phyloP scores from a whole-genome alignment of 2,888 invertebrate species.

The Caenorhabditis sinica region DNA sequence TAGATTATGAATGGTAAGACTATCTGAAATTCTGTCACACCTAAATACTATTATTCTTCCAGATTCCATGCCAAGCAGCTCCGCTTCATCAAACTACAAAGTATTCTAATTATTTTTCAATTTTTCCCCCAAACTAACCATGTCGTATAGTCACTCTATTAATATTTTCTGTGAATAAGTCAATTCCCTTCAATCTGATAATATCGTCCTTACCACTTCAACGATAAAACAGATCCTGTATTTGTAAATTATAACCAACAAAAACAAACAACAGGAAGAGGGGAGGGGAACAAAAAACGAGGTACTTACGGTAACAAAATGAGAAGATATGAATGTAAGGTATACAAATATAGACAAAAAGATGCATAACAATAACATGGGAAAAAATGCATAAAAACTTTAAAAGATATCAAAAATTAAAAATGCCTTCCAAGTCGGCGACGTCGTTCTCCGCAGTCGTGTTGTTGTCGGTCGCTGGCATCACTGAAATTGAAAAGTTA shows the following conservation, averaged over 20 bases:
- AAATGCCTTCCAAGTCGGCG: slow-evolving; percentile 3
- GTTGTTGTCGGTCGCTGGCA: not conserved
- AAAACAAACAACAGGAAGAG: not conserved
- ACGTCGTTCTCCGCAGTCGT: not conserved
- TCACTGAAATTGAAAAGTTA: not conserved
- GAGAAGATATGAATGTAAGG: too few relatives aligned
- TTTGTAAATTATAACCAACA: slow-evolving; percentile 2
- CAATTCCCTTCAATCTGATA: too few relatives aligned
- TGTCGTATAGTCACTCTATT: not conserved
- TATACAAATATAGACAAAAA: not conserved
- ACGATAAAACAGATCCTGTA: slow-evolving; percentile 15
- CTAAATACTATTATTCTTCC: too few relatives aligned
- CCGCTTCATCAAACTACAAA: too few relatives aligned
- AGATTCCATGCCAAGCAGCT: too few relatives aligned
- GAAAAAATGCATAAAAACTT: not conserved
- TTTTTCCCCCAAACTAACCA: not conserved
- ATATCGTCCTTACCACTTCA: not conserved
- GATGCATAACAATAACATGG: not conserved
- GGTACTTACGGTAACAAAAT: too few relatives aligned
- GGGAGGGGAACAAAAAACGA: too few relatives aligned
- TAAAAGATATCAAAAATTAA: not conserved
- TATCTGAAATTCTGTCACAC: too few relatives aligned
- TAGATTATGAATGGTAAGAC: not conserved
- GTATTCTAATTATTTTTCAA: not conserved
- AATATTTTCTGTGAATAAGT: not conserved